A percentile compares a stretch with the other conserved stretches of the same genome.
phyloP scores from a whole-genome alignment of 2,888 invertebrate species.

The Callyntrura guangdongensis region DNA sequence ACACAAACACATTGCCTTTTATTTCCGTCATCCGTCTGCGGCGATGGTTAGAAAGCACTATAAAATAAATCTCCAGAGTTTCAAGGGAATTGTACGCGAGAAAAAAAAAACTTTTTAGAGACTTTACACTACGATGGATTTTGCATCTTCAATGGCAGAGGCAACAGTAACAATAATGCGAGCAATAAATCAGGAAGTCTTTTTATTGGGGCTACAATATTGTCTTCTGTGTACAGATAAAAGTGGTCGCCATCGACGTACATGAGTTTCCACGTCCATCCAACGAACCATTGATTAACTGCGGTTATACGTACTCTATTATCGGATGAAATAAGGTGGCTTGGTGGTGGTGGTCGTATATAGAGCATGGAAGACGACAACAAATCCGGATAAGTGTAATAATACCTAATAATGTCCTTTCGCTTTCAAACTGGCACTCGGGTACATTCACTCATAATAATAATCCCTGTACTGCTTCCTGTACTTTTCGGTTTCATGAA shows the following conservation, averaged over 20 bases:
- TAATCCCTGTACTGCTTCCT: not conserved
- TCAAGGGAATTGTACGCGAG: conserved; percentile 8
- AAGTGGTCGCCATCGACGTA: conserved; percentile 1
- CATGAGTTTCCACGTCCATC: not conserved
- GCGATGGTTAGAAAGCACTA: conserved; percentile 17
- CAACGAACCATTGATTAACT: conserved; percentile 28
- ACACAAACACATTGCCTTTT: conserved; percentile 21
- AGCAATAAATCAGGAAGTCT: conserved; percentile 42
- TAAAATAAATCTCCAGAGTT: conserved; percentile 64
- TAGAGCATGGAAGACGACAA: conserved; percentile 38
- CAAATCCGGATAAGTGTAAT: conserved; percentile 25
- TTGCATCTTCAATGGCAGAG: conserved; percentile 5
- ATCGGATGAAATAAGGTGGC: conserved; percentile 22
- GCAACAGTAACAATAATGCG: conserved; percentile 31
- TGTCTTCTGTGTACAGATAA: not conserved
- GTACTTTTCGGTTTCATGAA: conserved; percentile 29
- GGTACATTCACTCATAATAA: not conserved
- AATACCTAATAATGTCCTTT: conserved; percentile 50
- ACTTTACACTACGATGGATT: conserved; percentile 5
- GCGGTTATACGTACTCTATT: conserved; percentile 9
- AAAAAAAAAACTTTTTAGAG: not conserved
- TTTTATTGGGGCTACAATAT: conserved; percentile 17
- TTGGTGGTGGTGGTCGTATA: conserved; percentile 15
- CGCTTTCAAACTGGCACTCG: conserved; percentile 20
- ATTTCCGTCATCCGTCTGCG: conserved; percentile 18